A percentile compares a stretch with the other conserved stretches of the same genome.
Evolutionary conservation across 2,797 vertebrate genomes (phyloP).

Genomic region (Dipus sagitta): DNA sequence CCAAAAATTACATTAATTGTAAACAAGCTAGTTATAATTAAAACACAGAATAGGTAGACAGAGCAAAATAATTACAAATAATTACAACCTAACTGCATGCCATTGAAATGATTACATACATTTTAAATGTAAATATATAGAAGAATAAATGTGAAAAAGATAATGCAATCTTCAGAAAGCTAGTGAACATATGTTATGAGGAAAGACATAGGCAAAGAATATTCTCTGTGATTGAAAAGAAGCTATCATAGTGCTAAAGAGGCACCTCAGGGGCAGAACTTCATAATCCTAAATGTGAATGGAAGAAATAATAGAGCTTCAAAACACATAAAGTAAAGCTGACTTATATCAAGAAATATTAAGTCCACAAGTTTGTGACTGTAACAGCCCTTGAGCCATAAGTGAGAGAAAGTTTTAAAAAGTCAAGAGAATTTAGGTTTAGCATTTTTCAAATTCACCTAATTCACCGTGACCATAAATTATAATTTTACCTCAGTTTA

Average conservation of each 20-base stretch:
- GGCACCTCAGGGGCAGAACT: not conserved
- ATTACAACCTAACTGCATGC: not conserved
- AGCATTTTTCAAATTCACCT: not conserved
- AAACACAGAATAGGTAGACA: not conserved
- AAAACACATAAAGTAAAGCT: not conserved
- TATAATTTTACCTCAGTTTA: slow-evolving; percentile 72
- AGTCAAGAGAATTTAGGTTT: too few species aligned
- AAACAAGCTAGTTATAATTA: not conserved
- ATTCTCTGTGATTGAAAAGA: not conserved
- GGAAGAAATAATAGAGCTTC: not conserved
- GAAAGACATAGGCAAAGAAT: not conserved
- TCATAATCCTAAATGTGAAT: not conserved
- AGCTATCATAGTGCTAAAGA: not conserved
- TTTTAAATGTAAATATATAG: not conserved
- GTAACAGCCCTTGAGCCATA: too few species aligned
- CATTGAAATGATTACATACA: not conserved
- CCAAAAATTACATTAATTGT: not conserved
- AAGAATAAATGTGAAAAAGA: not conserved
- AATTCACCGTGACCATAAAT: slow-evolving; percentile 61
- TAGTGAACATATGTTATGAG: not conserved
- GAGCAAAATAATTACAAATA: not conserved
- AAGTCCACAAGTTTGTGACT: too few species aligned
- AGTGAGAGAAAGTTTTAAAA: too few species aligned
- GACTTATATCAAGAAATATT: not conserved
- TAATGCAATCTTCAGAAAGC: not conserved